phyloP scores from a whole-genome alignment of 2,113 vertebrate species.

The Tragulus kanchil region DNA sequence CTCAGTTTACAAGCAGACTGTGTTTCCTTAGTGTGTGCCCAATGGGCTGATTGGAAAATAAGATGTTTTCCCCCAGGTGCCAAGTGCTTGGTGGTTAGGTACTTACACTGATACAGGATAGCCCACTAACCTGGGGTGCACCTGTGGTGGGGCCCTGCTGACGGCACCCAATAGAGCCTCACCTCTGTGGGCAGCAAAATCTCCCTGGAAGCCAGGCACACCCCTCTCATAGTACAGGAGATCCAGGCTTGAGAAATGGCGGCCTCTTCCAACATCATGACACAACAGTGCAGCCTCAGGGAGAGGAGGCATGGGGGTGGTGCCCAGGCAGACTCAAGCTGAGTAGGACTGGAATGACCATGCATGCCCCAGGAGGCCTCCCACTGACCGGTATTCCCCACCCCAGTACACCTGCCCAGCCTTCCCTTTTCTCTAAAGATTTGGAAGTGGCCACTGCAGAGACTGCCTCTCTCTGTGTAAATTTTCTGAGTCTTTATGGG shows the following conservation, averaged over 20 bases:
- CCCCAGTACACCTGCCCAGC: background rate
- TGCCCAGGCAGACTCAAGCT: background rate
- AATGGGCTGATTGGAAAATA: background rate
- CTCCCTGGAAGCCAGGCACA: background rate
- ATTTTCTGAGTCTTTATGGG: background rate
- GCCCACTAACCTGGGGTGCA: background rate
- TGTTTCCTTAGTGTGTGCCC: background rate
- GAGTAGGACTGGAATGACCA: background rate
- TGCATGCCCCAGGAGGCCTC: background rate
- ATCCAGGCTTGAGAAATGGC: background rate
- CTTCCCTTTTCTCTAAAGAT: background rate
- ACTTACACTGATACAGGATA: background rate
- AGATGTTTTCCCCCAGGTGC: background rate
- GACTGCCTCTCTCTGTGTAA: background rate
- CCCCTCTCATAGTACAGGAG: background rate
- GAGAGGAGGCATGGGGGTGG: background rate
- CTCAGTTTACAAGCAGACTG: background rate
- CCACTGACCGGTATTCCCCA: background rate
- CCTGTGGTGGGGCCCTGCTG: background rate
- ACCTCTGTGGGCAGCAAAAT: background rate
- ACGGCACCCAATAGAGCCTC: background rate
- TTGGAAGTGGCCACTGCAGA: background rate
- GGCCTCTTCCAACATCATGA: background rate
- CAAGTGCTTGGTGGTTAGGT: background rate
- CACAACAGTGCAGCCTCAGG: background rate